Conservation (phyloP, 2,113 vertebrate species). For the Sciurus niger region DNA sequence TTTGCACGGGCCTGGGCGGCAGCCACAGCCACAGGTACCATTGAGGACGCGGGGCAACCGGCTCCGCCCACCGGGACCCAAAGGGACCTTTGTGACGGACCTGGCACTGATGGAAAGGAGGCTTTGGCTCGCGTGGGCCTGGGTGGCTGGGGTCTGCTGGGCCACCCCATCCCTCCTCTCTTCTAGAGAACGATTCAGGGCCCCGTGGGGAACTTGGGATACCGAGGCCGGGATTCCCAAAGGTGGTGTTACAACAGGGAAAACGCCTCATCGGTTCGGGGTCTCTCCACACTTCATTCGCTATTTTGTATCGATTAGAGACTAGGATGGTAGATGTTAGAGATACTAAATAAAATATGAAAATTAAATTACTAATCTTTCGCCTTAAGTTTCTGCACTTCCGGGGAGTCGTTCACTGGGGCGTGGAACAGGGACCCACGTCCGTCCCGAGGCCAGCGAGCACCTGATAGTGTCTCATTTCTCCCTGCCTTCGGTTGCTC, state of each 20-base stretch:
- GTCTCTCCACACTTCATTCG: background rate
- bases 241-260: background rate
- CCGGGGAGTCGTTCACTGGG: background rate
- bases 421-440: background rate
- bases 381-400: background rate
- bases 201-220: background rate
- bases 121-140: background rate
- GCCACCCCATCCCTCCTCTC: background rate
- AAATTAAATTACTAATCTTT: conserved; percentile 3
- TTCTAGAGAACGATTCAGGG: background rate
- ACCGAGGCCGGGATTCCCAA: background rate
- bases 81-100: background rate
- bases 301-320: conserved; percentile 38
- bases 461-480: background rate
- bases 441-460: background rate
- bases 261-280: background rate
- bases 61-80: background rate
- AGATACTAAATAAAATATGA: background rate
- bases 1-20: background rate
- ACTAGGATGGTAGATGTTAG: background rate
- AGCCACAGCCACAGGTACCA: background rate
- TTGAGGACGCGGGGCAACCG: background rate
- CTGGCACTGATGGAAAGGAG: background rate
- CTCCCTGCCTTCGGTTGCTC: background rate
- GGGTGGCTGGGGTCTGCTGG: background rate